These are phyloP conservation scores for Spheniscus humboldti DNA, from an alignment of 2,797 vertebrate genomes.

Conservation along the genomic window DNA sequence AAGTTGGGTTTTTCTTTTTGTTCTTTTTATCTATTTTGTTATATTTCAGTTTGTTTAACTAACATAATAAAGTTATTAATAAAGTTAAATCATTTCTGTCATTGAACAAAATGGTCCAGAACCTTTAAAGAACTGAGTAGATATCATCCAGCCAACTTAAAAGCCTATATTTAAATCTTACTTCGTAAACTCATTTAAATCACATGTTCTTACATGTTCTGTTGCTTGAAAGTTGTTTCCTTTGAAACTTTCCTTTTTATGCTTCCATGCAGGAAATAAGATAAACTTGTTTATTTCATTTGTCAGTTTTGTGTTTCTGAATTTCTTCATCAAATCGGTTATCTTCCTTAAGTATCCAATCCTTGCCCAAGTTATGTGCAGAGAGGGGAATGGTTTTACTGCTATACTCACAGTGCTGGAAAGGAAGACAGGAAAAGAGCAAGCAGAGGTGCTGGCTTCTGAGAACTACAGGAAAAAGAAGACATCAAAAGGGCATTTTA, in stretches of 20 bases:
- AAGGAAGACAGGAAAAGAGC: not conserved
- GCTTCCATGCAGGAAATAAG: constrained; percentile 52
- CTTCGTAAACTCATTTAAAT: constrained; percentile 17
- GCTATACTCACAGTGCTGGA: not conserved
- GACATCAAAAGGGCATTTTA: not conserved
- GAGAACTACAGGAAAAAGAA: not conserved
- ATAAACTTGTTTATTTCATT: constrained; percentile 75
- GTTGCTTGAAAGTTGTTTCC: constrained; percentile 48
- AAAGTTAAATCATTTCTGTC: not conserved
- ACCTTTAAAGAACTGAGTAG: not conserved
- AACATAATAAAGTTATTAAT: constrained; percentile 8
- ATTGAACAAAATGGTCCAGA: not conserved
- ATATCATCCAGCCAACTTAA: constrained; percentile 24
- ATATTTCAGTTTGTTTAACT: constrained; percentile 24
- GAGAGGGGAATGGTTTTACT: not conserved
- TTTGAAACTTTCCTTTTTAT: constrained; percentile 47
- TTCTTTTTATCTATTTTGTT: constrained; percentile 13
- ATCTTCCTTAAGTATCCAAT: constrained; percentile 64
- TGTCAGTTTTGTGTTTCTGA: constrained; percentile 71
- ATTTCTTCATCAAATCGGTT: constrained; percentile 69
- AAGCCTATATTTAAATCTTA: constrained; percentile 33
- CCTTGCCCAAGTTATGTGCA: constrained; percentile 35
- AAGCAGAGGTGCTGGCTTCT: not conserved
- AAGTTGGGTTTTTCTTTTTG: not conserved
- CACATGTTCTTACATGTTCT: constrained; percentile 37